These are phyloP conservation scores for Meiosimyza decipiens DNA, from an alignment of 2,888 invertebrate genomes.

Conservation along the genomic window DNA sequence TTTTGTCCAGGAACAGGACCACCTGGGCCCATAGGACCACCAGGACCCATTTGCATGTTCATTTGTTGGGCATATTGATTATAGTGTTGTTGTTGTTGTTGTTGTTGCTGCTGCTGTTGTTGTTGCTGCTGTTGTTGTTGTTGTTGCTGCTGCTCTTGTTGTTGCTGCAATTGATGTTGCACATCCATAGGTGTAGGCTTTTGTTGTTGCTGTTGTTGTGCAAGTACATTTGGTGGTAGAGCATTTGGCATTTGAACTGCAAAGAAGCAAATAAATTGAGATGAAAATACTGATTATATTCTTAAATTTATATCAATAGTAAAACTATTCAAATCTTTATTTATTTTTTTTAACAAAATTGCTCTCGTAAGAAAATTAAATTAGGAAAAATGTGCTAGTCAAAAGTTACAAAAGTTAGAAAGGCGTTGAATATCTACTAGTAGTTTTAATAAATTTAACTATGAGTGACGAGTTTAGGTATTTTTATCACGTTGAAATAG, in stretches of 20 bases:
- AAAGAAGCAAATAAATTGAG: neutral
- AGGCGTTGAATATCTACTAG: no score
- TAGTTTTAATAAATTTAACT: no score
- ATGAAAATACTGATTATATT: no score
- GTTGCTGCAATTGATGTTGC: slow-evolving; percentile 75
- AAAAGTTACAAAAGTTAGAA: no score
- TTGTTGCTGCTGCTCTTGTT: slow-evolving; percentile 75
- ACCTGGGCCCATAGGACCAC: slow-evolving; percentile 51
- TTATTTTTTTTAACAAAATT: no score
- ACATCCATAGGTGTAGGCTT: slow-evolving; percentile 47
- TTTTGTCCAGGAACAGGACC: slow-evolving; percentile 46
- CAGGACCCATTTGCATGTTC: slow-evolving; percentile 64
- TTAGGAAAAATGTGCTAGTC: no score
- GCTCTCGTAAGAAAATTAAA: no score
- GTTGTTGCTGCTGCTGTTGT: slow-evolving; percentile 54
- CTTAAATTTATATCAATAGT: no score
- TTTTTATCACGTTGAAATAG: no score
- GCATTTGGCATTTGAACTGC: slow-evolving; percentile 47
- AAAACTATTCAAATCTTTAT: no score
- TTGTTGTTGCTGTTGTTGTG: slow-evolving; percentile 49
- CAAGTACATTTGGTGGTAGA: slow-evolving; percentile 43
- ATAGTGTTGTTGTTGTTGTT: slow-evolving; percentile 67
- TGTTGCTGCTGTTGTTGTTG: slow-evolving; percentile 69
- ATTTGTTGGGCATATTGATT: slow-evolving; percentile 71
- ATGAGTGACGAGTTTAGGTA: no score